These are phyloP conservation scores for Percina caprodes DNA, from an alignment of 2,113 vertebrate genomes.

Conservation along the genomic window DNA sequence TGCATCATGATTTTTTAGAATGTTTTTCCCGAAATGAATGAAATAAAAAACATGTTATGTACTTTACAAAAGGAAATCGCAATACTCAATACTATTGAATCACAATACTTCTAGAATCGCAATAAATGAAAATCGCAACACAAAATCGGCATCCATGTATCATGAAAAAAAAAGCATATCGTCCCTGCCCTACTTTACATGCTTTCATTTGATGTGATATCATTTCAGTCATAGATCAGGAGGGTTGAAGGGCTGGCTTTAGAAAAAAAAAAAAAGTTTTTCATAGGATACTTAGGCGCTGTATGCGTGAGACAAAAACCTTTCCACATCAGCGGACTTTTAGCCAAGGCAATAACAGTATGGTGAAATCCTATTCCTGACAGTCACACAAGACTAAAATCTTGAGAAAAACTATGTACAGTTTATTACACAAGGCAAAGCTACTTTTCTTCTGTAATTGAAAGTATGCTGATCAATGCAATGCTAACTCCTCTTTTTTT, in stretches of 20 bases:
- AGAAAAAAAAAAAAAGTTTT: slow-evolving; percentile 7
- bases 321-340: slow-evolving; percentile 38
- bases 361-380: slow-evolving; percentile 35
- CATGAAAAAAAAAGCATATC: no score
- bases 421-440: not conserved
- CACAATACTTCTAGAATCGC: no score
- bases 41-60: no score
- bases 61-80: no score
- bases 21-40: no score
- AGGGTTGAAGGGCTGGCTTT: not conserved
- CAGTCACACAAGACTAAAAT: slow-evolving; percentile 3
- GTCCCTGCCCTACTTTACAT: not conserved
- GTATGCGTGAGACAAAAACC: slow-evolving; percentile 38
- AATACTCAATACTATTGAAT: no score
- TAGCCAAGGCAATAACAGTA: slow-evolving; percentile 28
- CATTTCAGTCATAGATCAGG: not conserved
- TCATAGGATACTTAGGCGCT: not conserved
- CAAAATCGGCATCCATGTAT: no score
- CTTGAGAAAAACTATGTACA: not conserved
- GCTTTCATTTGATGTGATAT: slow-evolving; percentile 13
- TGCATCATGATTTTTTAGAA: no score
- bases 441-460: not conserved
- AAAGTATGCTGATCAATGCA: not conserved
- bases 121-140: no score
- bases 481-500: not conserved